Base-by-base conservation (phyloP, 2,888 invertebrate genomes). In the Eristalis intricaria region DNA sequence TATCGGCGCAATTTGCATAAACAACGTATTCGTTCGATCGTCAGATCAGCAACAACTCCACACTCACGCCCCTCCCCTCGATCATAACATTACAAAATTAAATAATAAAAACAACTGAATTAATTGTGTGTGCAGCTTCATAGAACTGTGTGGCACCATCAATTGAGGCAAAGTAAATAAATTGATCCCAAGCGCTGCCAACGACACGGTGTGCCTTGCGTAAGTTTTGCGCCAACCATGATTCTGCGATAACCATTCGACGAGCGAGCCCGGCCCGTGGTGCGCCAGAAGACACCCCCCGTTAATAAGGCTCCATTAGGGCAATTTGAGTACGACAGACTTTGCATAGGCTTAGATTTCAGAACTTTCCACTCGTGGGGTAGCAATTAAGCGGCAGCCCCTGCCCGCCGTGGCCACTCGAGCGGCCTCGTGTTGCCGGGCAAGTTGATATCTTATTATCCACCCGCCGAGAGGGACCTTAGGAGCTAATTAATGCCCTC, bases 111-210 rank as follows among this genome's bases (percentile, higher is more conserved):
- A 60, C 38, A 40, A 71, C 61, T 40, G 22, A 38, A 43, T 50
- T 38, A 64, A 63, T 32, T 56, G 50, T 32, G 32, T 56, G 50
- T 32, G 32, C 32, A 56, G 40, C 35, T 56, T 64, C 63, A 64
- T 56, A 5, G 29, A 50, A 29, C 32, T 26, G 50, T 50, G 60
- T 74, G 63, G 2, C 74, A 64, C 32, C 64, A 23, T 56, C 64
- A 64, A 50, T 64, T 64, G 64, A 74, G 50, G 74, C 74, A 64
- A 64, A 61, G n/a, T 56, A 63, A 74, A 56, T 64, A 74, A 71
- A 71, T 71, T 71, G 60, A 71, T 35, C 60, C 23, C 60, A 38
- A 4, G 60, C 15, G 0, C 23, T 1, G 60, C 11, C 43, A n/a
- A 5, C n/a, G 43, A 7, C 7, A 22, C 4, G 22, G 7, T 15